Conservation (phyloP, 2,797 vertebrate genomes). For the Enteromius treurensis region DNA sequence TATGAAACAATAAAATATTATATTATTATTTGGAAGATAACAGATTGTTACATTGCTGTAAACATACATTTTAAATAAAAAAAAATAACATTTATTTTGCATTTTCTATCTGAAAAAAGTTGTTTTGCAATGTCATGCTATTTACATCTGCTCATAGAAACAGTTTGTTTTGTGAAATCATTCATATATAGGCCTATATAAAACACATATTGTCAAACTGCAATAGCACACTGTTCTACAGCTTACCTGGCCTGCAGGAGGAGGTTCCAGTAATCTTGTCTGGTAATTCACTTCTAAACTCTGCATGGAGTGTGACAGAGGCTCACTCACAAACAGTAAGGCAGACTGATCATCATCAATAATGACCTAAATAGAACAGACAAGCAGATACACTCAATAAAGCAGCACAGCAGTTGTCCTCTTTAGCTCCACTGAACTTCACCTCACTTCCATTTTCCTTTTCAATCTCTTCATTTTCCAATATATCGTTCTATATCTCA, state of each 20-base stretch:
- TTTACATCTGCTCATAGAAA: not conserved
- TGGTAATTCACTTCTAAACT: not conserved
- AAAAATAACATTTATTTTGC: not conserved
- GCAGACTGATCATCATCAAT: slow-evolving; percentile 41
- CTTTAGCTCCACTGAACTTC: not conserved
- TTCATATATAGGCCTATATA: not conserved
- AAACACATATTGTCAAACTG: not conserved
- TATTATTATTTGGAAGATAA: not conserved
- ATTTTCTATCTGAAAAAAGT: not conserved
- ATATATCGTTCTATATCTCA: too few relatives aligned
- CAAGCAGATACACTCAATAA: slow-evolving; percentile 63
- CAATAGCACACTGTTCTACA: not conserved
- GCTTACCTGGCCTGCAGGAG: slow-evolving; percentile 21
- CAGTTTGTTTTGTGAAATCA: not conserved
- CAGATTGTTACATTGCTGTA: not conserved
- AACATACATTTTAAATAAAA: too few relatives aligned
- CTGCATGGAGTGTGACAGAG: not conserved
- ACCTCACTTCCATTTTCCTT: too few relatives aligned
- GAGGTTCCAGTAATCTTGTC: not conserved
- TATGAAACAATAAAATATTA: not conserved
- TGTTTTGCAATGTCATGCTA: not conserved
- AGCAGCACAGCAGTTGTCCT: slow-evolving; percentile 30
- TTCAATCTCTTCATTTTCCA: too few relatives aligned
- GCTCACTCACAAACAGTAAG: not conserved
- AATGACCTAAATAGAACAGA: slow-evolving; percentile 70